These are phyloP conservation scores for Molossus alvarezi DNA, from an alignment of 2,797 vertebrate species.

Conservation along the genomic window DNA sequence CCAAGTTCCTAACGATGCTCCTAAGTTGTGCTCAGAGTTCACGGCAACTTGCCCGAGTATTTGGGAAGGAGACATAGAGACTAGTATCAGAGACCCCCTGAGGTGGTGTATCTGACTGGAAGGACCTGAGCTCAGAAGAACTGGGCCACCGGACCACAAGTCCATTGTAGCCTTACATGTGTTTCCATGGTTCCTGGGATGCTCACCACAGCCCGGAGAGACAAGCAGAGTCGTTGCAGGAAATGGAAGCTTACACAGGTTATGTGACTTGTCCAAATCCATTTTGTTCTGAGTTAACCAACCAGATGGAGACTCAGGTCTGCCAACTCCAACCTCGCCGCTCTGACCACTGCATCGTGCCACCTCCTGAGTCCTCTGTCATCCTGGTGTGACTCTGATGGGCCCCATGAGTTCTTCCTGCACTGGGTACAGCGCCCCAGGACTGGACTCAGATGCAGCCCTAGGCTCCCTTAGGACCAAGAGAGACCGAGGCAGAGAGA, in stretches of 20 bases:
- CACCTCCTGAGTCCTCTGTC: not conserved
- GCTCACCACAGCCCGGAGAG: too few relatives aligned
- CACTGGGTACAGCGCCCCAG: accelerated
- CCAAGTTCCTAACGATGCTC: not conserved
- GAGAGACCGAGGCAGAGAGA: not conserved
- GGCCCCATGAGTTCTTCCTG: not conserved
- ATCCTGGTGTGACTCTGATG: not conserved
- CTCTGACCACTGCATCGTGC: not conserved
- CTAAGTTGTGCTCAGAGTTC: not conserved
- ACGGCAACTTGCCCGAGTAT: not conserved
- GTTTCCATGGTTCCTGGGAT: not conserved
- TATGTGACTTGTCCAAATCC: not conserved
- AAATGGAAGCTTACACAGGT: not conserved
- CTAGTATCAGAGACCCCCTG: not conserved
- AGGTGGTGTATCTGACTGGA: not conserved
- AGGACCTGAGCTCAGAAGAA: not conserved
- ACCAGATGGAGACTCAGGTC: not conserved
- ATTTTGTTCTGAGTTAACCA: not conserved
- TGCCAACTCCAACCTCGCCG: not conserved
- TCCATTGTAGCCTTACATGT: not conserved
- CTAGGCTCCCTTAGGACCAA: not conserved
- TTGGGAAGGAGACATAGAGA: not conserved
- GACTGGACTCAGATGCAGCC: not conserved
- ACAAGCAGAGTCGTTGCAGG: not conserved
- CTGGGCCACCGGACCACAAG: not conserved